Percentiles rank a stretch among this genome's conserved stretches.
Evolutionary conservation across 1,140 invertebrate genomes (phyloP).

Genomic region (Lepidurus couesii): DNA sequence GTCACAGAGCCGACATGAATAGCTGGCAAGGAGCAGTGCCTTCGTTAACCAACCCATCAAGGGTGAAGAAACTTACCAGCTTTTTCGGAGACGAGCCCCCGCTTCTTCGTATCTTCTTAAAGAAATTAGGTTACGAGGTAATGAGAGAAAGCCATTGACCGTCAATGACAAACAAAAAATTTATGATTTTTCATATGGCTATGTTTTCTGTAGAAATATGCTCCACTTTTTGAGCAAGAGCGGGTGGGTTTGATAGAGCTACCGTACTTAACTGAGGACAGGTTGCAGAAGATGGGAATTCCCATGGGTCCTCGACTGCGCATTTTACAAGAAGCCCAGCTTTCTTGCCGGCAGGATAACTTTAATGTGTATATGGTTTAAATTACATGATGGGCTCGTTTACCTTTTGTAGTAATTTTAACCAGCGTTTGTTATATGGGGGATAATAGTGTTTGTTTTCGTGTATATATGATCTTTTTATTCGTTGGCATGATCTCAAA

Average conservation of each 20-base stretch:
- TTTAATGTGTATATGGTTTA: constrained; percentile 31
- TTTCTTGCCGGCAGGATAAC: constrained; percentile 29
- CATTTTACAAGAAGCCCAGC: constrained; percentile 80
- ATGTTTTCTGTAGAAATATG: constrained; percentile 71
- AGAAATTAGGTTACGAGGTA: constrained; percentile 90
- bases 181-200: constrained; percentile 32
- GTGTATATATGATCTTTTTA: background rate
- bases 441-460: too few species aligned
- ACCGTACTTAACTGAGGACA: constrained; percentile 83
- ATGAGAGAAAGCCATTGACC: constrained; percentile 33
- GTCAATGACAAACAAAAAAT: background rate
- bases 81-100: constrained; percentile 92
- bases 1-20: constrained; percentile 26
- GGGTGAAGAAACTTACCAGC: constrained; percentile 76
- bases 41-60: constrained; percentile 65
- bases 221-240: constrained; percentile 73
- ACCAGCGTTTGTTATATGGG: too few species aligned
- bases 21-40: constrained; percentile 38
- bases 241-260: constrained; percentile 86
- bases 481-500: constrained; percentile 5
- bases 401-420: too few species aligned
- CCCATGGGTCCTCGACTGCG: constrained; percentile 79
- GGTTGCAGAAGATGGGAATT: constrained; percentile 79
- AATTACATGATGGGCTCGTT: background rate
- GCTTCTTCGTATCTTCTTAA: constrained; percentile 77